Percentiles rank a stretch among this genome's conserved stretches.
These are phyloP conservation scores for Stenodema calcarata DNA, from an alignment of 2,888 invertebrate genomes.

Conservation along the genomic window DNA sequence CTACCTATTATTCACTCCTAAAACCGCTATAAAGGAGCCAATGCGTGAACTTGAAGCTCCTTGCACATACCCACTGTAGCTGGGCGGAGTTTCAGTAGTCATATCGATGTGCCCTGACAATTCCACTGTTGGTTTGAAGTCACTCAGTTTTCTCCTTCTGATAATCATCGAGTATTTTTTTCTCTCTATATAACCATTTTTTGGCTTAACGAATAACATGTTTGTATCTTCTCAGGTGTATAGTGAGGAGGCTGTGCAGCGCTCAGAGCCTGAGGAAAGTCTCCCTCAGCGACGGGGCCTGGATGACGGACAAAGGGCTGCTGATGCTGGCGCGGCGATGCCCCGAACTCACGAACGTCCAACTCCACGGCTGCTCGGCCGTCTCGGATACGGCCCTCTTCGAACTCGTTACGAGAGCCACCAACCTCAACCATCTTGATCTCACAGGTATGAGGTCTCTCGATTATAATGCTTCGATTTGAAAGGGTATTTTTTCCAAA, in stretches of 20 bases:
- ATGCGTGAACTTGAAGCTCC: too few relatives aligned
- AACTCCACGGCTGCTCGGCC: slow-evolving; percentile 76
- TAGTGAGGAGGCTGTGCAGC: slow-evolving; percentile 71
- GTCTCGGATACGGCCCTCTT: slow-evolving; percentile 79
- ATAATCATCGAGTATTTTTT: too few relatives aligned
- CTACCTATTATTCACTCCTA: too few relatives aligned
- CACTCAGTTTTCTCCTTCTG: too few relatives aligned
- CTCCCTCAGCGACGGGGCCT: slow-evolving; percentile 71
- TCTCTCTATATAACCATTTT: too few relatives aligned
- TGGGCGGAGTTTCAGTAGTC: too few relatives aligned
- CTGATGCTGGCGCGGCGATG: slow-evolving; percentile 78
- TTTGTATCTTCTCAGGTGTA: slow-evolving; percentile 59
- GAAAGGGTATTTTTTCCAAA: too few relatives aligned
- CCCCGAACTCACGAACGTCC: slow-evolving; percentile 81
- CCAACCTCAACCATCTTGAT: slow-evolving; percentile 83
- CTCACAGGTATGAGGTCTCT: slow-evolving; percentile 70
- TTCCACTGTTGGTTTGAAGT: too few relatives aligned
- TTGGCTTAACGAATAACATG: neutral
- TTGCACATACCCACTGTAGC: too few relatives aligned
- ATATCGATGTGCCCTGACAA: too few relatives aligned
- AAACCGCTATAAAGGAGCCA: too few relatives aligned
- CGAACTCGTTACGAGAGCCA: slow-evolving; percentile 79
- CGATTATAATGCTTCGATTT: too few relatives aligned
- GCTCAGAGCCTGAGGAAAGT: slow-evolving; percentile 71
- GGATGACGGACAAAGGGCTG: slow-evolving; percentile 79